Conservation (phyloP, 2,797 vertebrate species). For the Lindbergichthys nudifrons region DNA sequence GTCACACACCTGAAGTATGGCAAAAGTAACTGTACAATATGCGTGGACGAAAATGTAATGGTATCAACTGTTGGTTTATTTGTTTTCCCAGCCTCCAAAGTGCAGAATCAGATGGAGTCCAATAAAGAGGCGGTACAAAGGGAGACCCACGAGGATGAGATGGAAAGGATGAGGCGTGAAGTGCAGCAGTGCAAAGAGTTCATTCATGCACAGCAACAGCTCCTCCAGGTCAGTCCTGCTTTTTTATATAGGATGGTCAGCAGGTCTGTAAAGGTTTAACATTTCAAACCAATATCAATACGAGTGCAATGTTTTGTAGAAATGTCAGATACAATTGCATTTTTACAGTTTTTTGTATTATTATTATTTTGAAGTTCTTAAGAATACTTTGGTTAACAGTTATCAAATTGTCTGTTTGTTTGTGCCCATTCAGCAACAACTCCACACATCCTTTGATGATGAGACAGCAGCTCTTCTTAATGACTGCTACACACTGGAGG, state of each 20-base stretch:
- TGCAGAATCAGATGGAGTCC: slow-evolving; percentile 80
- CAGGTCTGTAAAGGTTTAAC: background rate
- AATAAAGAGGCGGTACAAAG: slow-evolving; percentile 88
- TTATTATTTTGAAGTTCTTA: background rate
- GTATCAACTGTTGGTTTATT: background rate
- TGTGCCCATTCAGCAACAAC: slow-evolving; percentile 88
- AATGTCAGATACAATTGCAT: background rate
- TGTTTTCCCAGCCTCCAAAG: slow-evolving; percentile 84
- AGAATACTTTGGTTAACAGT: background rate
- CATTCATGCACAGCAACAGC: slow-evolving; percentile 94
- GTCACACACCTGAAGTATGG: background rate
- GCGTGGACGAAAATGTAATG: background rate
- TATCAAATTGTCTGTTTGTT: background rate
- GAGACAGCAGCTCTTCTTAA: slow-evolving; percentile 92
- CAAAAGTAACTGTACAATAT: background rate
- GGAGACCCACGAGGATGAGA: slow-evolving; percentile 91
- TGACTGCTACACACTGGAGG: slow-evolving; percentile 96
- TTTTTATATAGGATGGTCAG: background rate
- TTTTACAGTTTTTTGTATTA: background rate
- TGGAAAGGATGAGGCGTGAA: slow-evolving; percentile 90
- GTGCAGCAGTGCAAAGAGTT: slow-evolving; percentile 96
- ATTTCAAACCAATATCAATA: background rate
- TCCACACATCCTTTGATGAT: slow-evolving; percentile 92
- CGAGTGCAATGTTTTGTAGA: background rate
- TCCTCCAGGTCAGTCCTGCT: slow-evolving; percentile 88